Conservation (phyloP, 1,140 invertebrate species). For the Leptopilina boulardi region DNA sequence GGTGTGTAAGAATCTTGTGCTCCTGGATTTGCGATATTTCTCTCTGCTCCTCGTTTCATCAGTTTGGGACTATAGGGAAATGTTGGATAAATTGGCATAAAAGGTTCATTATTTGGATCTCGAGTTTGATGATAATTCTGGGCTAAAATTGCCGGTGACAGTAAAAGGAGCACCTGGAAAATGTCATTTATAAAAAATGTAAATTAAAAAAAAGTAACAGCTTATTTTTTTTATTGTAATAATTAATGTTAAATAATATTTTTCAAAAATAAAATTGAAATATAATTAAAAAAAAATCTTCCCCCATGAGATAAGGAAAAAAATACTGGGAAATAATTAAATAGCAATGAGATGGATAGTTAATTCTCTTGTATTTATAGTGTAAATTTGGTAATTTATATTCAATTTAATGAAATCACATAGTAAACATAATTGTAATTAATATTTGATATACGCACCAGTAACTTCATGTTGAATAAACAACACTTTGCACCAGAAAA, state of each 20-base stretch:
- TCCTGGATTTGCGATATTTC: slow-evolving; percentile 57
- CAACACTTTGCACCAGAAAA: slow-evolving; percentile 5
- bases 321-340: no score
- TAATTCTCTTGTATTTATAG: no score
- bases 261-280: no score
- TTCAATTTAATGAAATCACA: not conserved
- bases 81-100: slow-evolving; percentile 70
- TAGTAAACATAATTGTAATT: not conserved
- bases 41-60: slow-evolving; percentile 67
- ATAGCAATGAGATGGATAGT: no score
- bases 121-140: slow-evolving; percentile 53
- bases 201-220: slow-evolving; percentile 29
- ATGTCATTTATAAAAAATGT: not conserved
- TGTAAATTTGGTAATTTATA: no score
- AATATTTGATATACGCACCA: slow-evolving; percentile 61
- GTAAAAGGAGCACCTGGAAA: slow-evolving; percentile 65
- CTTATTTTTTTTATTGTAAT: no score
- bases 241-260: no score
- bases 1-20: slow-evolving; percentile 64
- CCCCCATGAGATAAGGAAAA: no score
- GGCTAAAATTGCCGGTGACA: slow-evolving; percentile 59
- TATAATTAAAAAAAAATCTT: no score
- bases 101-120: slow-evolving; percentile 69
- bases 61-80: slow-evolving; percentile 71
- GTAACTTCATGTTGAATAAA: slow-evolving; percentile 59